Percentiles rank a stretch among this genome's conserved stretches.
phyloP scores from a whole-genome alignment of 2,797 vertebrate genomes.

The Echeneis naucrates region DNA sequence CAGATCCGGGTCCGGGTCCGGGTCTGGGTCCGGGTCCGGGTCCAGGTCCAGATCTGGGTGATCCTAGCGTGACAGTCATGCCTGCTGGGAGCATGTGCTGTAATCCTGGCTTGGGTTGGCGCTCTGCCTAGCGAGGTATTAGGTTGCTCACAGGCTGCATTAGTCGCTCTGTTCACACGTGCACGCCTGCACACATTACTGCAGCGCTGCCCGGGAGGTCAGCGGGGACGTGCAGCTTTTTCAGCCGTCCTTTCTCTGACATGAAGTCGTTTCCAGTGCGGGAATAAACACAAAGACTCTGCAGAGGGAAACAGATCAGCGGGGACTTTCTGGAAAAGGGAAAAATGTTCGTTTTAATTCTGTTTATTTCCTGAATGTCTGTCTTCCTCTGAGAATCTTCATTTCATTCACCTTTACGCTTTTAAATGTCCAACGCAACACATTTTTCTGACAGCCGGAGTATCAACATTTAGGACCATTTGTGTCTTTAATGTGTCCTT shows the following conservation, averaged over 20 bases:
- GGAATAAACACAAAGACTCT: neutral
- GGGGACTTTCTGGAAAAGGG: neutral
- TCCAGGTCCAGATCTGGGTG: too few relatives aligned
- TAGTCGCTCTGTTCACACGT: conserved; percentile 44
- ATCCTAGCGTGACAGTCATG: conserved; percentile 43
- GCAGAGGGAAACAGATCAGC: neutral
- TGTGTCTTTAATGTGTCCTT: too few relatives aligned
- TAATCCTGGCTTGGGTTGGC: conserved; percentile 72
- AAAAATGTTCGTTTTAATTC: conserved; percentile 9
- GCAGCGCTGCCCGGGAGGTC: conserved; percentile 42
- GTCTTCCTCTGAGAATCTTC: neutral
- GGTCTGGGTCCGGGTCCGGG: too few relatives aligned
- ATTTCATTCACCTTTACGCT: too few relatives aligned
- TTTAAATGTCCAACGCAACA: neutral
- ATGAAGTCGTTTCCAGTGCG: neutral
- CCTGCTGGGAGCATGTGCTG: conserved; percentile 52
- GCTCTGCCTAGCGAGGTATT: conserved; percentile 56
- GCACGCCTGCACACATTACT: conserved; percentile 48
- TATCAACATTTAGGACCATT: too few relatives aligned
- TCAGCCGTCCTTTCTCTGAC: neutral
- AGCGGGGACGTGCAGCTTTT: conserved; percentile 8
- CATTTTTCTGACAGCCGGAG: neutral
- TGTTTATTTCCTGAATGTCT: neutral
- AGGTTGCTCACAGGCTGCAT: conserved; percentile 53
- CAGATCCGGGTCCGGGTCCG: too few relatives aligned